Evolutionary conservation across 2,113 vertebrate genomes (phyloP).

Genomic region (Motacilla alba): DNA sequence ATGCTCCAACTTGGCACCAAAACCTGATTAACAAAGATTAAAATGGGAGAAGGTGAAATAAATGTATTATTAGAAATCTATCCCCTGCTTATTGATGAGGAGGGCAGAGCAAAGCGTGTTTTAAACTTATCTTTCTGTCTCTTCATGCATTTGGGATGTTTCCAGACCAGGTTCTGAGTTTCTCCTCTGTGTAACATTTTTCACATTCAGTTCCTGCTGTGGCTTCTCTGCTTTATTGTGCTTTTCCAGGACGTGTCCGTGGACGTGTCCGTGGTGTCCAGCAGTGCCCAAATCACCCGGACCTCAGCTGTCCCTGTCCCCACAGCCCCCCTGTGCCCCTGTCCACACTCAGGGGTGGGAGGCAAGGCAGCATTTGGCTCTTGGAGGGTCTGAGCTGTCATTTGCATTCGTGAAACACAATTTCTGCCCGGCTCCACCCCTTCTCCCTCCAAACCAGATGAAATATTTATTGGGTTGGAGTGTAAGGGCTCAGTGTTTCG

Average conservation of each 20-base stretch:
- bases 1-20: not conserved
- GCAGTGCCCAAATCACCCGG: not conserved
- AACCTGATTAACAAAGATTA: not conserved
- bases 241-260: not conserved
- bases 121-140: not conserved
- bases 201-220: rapidly evolving
- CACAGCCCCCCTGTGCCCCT: not conserved
- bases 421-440: constrained; percentile 28
- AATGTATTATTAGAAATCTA: not conserved
- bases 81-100: not conserved
- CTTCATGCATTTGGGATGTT: not conserved
- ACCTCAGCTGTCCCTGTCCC: rapidly evolving
- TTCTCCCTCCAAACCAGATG: constrained; percentile 61
- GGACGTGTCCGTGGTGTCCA: not conserved
- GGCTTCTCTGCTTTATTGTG: not conserved
- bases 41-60: not conserved
- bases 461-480: constrained; percentile 75
- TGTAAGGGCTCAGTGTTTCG: constrained; percentile 66
- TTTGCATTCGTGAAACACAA: constrained; percentile 27
- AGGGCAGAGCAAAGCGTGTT: not conserved
- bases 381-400: not conserved
- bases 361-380: constrained; percentile 12
- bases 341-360: not conserved
- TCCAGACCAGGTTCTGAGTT: not conserved
- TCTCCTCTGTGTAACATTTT: not conserved